Base-by-base conservation (phyloP, 2,797 vertebrate species). In the Dendrocincla fuliginosa region DNA sequence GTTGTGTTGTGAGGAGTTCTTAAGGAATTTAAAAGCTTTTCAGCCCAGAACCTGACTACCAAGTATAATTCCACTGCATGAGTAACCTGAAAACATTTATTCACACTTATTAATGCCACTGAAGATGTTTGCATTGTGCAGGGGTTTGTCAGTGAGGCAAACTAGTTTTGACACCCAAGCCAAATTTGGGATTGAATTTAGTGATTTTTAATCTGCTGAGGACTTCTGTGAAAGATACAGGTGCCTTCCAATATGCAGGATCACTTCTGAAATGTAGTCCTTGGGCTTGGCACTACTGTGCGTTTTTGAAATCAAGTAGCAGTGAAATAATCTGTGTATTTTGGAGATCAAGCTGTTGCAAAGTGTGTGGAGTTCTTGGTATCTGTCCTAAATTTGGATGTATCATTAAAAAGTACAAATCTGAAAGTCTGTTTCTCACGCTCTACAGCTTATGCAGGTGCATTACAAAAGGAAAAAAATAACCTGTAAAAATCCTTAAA, bases 251-350 rank as follows among this genome's bases (percentile, higher is more conserved):
- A 89, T 97, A 97, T 97, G 95, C 87, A 94, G 95, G 94, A 97
- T 97, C 97, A 98, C 94, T 98, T 98, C 96, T 98, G 97, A 98
- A 98, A 96, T 97, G 96, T 85, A 96, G 95, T 97, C 91, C 90
- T 92, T 94, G 83, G 90, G 92, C 96, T 96, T 83, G 94, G 95
- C 94, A 92, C 88, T 95, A 89, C 94, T 91, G 84, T 96, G 85
- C 89, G 12, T 90, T 96, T 94, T 94, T 74, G 17, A 95, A 95
- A 74, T 86, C 63, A 75, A 83, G 65, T 81, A 75, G 57, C 64
- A 81, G 52, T 91, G 68, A 80, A 92, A 53, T 73, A 63, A 68
- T 71, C 65, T 70, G 37, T 52, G 59, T 76, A 8, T 68, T 94
- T 68, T 88, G 56, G 61, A 90, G 67, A 73, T 84, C 25, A 83